These are phyloP conservation scores for Zaprionus camerounensis DNA, from an alignment of 1,140 invertebrate species.

Conservation along the genomic window DNA sequence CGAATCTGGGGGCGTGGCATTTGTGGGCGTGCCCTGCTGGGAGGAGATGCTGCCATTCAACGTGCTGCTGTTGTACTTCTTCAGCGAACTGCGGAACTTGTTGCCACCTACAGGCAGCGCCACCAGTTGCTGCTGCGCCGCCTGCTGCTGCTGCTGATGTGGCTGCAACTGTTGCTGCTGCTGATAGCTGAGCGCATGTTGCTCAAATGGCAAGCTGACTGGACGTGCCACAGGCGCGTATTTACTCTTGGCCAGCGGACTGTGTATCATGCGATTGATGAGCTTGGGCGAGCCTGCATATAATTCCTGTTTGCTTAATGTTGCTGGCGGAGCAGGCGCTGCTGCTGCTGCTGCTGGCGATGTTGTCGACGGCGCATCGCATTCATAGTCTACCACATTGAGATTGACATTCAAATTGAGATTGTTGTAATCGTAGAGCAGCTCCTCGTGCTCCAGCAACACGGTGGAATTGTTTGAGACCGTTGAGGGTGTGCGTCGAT, in stretches of 20 bases:
- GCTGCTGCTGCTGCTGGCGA: not conserved
- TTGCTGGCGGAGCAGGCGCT: constrained; percentile 12
- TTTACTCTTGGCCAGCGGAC: constrained; percentile 64
- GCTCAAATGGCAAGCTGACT: constrained; percentile 87
- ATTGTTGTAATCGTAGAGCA: constrained; percentile 84
- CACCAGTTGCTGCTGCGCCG: constrained; percentile 1
- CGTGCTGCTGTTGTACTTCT: constrained; percentile 58
- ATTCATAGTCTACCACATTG: constrained; percentile 58
- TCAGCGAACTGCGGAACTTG: constrained; percentile 72
- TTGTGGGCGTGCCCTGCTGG: constrained; percentile 89
- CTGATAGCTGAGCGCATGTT: constrained; percentile 56
- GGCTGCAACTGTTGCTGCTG: constrained; percentile 1
- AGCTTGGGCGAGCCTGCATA: constrained; percentile 75
- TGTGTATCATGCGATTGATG: constrained; percentile 70
- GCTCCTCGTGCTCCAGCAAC: constrained; percentile 75
- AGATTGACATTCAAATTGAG: constrained; percentile 65
- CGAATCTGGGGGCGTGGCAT: constrained; percentile 93
- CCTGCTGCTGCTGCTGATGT: constrained; percentile 16
- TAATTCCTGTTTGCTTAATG: constrained; percentile 65
- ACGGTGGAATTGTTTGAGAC: constrained; percentile 84
- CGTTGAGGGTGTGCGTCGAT: constrained; percentile 77
- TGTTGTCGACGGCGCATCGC: constrained; percentile 17
- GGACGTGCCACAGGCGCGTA: constrained; percentile 86
- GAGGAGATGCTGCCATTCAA: constrained; percentile 66
- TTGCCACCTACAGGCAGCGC: not conserved